Evolutionary conservation across 1,140 invertebrate genomes (phyloP), one percentile per base, ranked within the genome.

Genomic region (Macrocentrus cingulum): DNA sequence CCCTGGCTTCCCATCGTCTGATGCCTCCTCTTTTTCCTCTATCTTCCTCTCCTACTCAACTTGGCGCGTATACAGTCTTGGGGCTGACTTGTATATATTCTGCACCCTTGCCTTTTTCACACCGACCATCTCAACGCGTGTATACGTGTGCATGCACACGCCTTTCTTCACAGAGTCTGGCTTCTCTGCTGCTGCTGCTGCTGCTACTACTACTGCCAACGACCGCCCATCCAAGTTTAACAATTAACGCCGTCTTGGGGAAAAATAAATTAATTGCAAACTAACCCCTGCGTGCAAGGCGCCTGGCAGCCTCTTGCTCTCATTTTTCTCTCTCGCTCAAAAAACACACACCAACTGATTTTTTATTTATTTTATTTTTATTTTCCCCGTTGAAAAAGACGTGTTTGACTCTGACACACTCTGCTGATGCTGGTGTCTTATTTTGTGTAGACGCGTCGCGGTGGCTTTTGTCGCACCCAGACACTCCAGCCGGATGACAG

Each of bases 191-290:
- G 15, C 13, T 50, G 11, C 18, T 52, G 48, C 39, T n/a, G n/a
- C n/a, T 37, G 22, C 42, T 34, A 39, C 34, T 56, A 20, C 13
- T 50, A n/a, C 18, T 52, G 48, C 39, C 57, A 59, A 65, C 67
- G 63, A 75, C 71, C 71, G 68, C 69, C 64, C 61, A 75, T 76
- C 73, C 74, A 76, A 76, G 69, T 76, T 76, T 75, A 74, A 76
- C 73, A 76, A 76, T 75, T 76, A 76, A 74, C 71, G 64, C 56
- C 51, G 54, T 50, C 58, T 62, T 23, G 49, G 60, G n/a, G 66
- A 72, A 74, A 73, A 76, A 76, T 72, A 71, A 74, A 75, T 75
- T 73, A 71, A 72, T 74, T 70, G 66, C 63, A 32, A 56, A 34
- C 53, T n/a, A n/a, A n/a, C n/a, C n/a, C n/a, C n/a, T n/a, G n/a